Conservation (phyloP, 2,113 vertebrate species). For the Hippocampus abdominalis region DNA sequence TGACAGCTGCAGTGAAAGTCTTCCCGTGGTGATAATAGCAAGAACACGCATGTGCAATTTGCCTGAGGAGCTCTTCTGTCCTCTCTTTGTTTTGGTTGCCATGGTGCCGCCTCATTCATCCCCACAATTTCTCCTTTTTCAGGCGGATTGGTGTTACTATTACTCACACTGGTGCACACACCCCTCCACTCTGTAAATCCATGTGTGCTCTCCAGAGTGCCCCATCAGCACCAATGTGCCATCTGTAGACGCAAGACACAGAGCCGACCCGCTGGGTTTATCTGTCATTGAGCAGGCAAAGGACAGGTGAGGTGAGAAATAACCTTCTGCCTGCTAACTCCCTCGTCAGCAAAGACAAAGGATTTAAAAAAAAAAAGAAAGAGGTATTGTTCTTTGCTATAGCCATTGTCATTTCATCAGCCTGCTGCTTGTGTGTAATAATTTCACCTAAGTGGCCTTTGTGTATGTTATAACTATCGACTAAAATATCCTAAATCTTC, state of each 20-base stretch:
- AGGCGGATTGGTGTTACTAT: slow-evolving; percentile 43
- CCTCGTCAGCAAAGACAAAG: slow-evolving; percentile 15
- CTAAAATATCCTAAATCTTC: background rate
- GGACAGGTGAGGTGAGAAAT: slow-evolving; percentile 58
- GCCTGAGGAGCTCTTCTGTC: slow-evolving; percentile 37
- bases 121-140: slow-evolving; percentile 37
- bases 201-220: slow-evolving; percentile 32
- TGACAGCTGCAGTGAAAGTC: slow-evolving; percentile 42
- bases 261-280: slow-evolving; percentile 40
- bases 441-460: slow-evolving; percentile 37
- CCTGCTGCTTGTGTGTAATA: slow-evolving; percentile 9
- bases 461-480: slow-evolving; percentile 6
- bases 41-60: slow-evolving; percentile 36
- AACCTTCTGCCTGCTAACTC: slow-evolving; percentile 40
- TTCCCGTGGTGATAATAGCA: slow-evolving; percentile 50
- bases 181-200: slow-evolving; percentile 4
- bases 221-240: slow-evolving; percentile 49
- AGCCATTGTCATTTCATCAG: slow-evolving; percentile 24
- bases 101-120: slow-evolving; percentile 47
- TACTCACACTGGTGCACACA: slow-evolving; percentile 24
- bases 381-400: slow-evolving; percentile 26
- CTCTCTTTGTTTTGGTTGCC: slow-evolving; percentile 57
- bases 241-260: slow-evolving; percentile 45
- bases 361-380: background rate
- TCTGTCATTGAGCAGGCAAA: slow-evolving; percentile 41